Evolutionary conservation across 2,888 invertebrate genomes (phyloP).

Genomic region (Stomorhina lunata): DNA sequence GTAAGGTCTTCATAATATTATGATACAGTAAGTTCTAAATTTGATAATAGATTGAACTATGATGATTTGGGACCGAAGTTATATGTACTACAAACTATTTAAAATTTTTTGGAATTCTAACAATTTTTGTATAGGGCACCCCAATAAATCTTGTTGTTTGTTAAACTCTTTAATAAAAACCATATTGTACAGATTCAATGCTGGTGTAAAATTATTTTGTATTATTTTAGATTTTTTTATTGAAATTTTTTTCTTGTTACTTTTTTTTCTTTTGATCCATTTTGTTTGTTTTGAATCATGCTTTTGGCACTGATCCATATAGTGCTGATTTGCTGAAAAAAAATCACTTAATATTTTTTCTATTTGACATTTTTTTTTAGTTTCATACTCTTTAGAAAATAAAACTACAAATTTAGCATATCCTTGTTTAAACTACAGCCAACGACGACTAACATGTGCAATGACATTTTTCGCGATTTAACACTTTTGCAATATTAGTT

Average conservation of each 20-base stretch:
- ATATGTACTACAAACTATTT: too few relatives aligned
- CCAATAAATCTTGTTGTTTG: background rate
- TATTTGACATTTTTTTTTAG: background rate
- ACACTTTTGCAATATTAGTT: constrained; percentile 47
- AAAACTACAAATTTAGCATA: constrained; percentile 48
- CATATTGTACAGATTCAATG: constrained; percentile 2
- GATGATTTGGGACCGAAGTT: too few relatives aligned
- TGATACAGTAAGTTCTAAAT: too few relatives aligned
- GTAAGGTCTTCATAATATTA: too few relatives aligned
- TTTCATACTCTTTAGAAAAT: constrained; percentile 19
- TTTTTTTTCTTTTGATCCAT: constrained; percentile 19
- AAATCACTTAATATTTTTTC: constrained; percentile 17
- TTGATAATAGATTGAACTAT: too few relatives aligned
- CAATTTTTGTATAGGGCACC: background rate
- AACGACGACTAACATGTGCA: background rate
- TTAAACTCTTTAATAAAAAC: background rate
- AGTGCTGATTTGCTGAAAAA: constrained; percentile 49
- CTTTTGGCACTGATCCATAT: constrained; percentile 51
- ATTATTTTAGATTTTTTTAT: background rate
- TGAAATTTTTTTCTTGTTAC: background rate
- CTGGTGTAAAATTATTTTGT: constrained; percentile 1
- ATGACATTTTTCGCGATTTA: constrained; percentile 53
- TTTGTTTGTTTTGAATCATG: constrained; percentile 43
- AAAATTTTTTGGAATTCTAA: too few relatives aligned
- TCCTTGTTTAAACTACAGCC: constrained; percentile 34